Conservation (phyloP, 1,140 invertebrate species). For the Chrysopa pallens region DNA sequence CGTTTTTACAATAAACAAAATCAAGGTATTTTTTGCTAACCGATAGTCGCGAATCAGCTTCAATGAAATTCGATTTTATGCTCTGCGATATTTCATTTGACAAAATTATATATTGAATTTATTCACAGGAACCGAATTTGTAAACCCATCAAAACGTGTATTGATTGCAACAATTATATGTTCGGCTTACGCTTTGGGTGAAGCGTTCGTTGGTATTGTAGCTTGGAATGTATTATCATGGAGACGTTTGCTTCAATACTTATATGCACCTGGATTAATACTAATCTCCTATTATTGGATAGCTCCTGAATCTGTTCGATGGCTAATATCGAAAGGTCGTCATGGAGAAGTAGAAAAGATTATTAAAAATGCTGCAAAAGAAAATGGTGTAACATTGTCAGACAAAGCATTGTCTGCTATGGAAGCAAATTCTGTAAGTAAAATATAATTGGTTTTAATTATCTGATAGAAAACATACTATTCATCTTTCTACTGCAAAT, state of each 20-base stretch:
- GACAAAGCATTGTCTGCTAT: slow-evolving; percentile 11
- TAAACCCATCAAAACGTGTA: slow-evolving; percentile 50
- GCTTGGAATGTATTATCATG: slow-evolving; percentile 52
- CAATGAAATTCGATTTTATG: too few species aligned
- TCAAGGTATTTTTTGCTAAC: too few species aligned
- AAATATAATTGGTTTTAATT: too few species aligned
- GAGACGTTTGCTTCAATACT: slow-evolving; percentile 40
- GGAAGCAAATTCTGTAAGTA: too few species aligned
- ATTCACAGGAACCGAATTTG: slow-evolving; percentile 54
- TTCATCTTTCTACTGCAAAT: too few species aligned
- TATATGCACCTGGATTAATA: slow-evolving; percentile 45
- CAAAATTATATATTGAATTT: background rate
- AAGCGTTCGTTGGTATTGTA: slow-evolving; percentile 41
- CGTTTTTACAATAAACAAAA: too few species aligned
- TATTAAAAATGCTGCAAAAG: slow-evolving; percentile 38
- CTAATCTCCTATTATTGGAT: slow-evolving; percentile 39
- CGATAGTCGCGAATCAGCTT: too few species aligned
- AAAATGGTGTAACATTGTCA: slow-evolving; percentile 40
- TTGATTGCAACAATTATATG: slow-evolving; percentile 52
- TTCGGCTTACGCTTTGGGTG: slow-evolving; percentile 50
- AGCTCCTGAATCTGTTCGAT: slow-evolving; percentile 46
- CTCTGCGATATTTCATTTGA: too few species aligned
- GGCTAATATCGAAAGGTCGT: slow-evolving; percentile 51
- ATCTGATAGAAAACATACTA: too few species aligned
- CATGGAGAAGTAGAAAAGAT: slow-evolving; percentile 37